phyloP scores from a whole-genome alignment of 2,797 vertebrate genomes.

The Cygnus olor region DNA sequence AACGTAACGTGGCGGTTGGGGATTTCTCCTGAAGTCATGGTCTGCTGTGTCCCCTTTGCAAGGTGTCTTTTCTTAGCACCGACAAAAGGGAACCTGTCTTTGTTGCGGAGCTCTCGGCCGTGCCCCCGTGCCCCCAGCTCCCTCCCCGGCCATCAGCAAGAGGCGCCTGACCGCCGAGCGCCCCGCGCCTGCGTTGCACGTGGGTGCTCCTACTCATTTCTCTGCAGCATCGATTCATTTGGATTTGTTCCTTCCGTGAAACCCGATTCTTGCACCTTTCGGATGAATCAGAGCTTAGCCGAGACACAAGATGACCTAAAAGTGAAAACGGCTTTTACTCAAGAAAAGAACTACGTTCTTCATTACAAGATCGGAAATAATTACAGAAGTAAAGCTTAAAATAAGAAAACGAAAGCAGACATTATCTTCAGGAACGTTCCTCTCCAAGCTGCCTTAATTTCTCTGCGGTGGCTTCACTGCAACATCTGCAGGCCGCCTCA shows the following conservation, averaged over 20 bases:
- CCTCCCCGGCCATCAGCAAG: neutral
- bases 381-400: neutral
- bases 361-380: neutral
- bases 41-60: neutral
- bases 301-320: neutral
- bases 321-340: neutral
- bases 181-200: neutral
- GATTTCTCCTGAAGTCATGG: neutral
- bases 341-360: rapidly evolving
- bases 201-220: rapidly evolving
- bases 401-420: neutral
- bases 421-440: neutral
- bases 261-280: neutral
- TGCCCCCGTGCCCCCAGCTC: neutral
- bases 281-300: neutral
- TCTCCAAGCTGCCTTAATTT: neutral
- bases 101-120: neutral
- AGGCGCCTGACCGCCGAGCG: rapidly evolving
- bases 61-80: neutral
- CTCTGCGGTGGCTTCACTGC: neutral
- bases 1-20: neutral
- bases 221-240: rapidly evolving
- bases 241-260: neutral
- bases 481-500: neutral
- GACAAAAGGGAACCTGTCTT: neutral